Conservation (phyloP, 2,113 vertebrate species). For the Phylloscopus trochilus region DNA sequence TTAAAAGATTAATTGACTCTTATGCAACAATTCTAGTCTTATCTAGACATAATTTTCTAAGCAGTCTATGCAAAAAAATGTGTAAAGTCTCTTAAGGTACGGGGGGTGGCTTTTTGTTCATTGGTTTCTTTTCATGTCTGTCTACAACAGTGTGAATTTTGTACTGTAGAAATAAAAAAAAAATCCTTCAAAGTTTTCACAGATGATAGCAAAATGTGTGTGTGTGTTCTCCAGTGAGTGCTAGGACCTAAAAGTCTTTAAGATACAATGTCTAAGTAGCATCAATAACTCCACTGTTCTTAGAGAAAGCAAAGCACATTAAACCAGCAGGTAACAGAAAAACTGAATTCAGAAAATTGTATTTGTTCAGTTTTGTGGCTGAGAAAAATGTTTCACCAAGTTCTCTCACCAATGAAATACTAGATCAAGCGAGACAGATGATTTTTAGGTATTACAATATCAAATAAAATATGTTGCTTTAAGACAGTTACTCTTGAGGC, state of each 20-base stretch:
- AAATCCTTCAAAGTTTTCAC: not conserved
- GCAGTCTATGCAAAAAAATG: not conserved
- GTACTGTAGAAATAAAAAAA: not conserved
- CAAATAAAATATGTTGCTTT: not conserved
- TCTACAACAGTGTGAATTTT: not conserved
- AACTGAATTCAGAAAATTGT: not conserved
- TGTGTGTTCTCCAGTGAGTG: fast-evolving
- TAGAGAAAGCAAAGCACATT: not conserved
- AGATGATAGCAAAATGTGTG: fast-evolving
- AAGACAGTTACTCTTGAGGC: not conserved
- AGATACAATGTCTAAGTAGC: not conserved
- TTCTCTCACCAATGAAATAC: not conserved
- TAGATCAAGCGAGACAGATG: not conserved
- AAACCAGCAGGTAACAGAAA: not conserved
- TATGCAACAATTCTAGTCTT: not conserved
- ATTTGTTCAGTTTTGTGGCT: not conserved
- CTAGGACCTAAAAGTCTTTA: not conserved
- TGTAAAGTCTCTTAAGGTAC: not conserved
- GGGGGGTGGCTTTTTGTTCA: fast-evolving
- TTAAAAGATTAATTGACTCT: not conserved
- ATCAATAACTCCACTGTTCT: not conserved
- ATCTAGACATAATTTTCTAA: not conserved
- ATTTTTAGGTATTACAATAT: not conserved
- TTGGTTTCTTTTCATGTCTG: fast-evolving
- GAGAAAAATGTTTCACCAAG: not conserved